Percentiles rank a stretch among this genome's conserved stretches.
These are phyloP conservation scores for Drosophila kikkawai DNA, from an alignment of 1,140 invertebrate genomes.

Conservation along the genomic window DNA sequence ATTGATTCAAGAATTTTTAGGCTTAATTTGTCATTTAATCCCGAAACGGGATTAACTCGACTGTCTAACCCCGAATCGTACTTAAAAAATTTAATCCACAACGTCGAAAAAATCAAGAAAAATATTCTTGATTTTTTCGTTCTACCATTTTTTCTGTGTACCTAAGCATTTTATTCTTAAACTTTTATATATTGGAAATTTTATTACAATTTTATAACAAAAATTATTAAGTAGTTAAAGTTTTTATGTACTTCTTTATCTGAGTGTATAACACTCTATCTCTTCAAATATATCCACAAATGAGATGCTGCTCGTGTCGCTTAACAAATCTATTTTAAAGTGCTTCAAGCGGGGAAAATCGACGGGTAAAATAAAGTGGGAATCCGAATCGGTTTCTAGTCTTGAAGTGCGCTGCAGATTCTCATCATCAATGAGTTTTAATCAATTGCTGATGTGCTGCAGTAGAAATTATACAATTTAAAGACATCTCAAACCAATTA, in stretches of 20 bases:
- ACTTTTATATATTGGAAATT: no score
- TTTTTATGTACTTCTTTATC: not conserved
- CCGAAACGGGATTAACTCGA: no score
- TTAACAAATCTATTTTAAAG: constrained; percentile 72
- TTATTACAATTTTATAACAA: no score
- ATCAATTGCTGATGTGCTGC: constrained; percentile 57
- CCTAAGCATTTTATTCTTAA: no score
- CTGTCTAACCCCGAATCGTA: no score
- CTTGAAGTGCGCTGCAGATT: constrained; percentile 39
- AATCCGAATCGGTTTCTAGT: constrained; percentile 9
- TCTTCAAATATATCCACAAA: not conserved
- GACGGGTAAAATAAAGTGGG: not conserved
- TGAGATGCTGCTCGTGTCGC: constrained; percentile 40
- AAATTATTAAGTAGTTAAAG: not conserved
- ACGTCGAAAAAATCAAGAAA: no score
- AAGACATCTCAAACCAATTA: constrained; percentile 48
- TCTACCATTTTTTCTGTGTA: no score
- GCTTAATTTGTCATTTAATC: no score
- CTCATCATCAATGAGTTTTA: constrained; percentile 60
- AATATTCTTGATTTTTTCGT: no score
- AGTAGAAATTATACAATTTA: constrained; percentile 29
- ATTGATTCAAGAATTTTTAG: no score
- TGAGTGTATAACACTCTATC: not conserved
- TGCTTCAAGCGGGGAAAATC: constrained; percentile 22
- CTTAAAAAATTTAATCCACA: no score